Percentiles rank a stretch among this genome's conserved stretches.
Evolutionary conservation across 2,113 vertebrate species (phyloP).

Genomic region (Promerops cafer): DNA sequence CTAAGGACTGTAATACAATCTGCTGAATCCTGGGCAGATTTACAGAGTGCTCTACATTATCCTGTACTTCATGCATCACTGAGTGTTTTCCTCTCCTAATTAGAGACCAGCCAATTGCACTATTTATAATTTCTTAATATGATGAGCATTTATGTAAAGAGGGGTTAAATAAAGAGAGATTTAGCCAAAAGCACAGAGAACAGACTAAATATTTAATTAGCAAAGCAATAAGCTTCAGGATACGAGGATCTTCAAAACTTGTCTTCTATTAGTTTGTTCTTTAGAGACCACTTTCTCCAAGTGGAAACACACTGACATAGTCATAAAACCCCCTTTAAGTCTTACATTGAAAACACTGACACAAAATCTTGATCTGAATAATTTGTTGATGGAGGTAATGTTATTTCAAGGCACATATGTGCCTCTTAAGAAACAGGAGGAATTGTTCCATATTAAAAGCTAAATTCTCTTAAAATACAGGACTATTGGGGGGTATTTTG

Average conservation of each 20-base stretch:
- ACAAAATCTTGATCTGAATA: not conserved
- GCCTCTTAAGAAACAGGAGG: not conserved
- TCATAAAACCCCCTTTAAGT: not conserved
- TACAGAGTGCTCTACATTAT: conserved; percentile 35
- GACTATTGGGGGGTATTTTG: not conserved
- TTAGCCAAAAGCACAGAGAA: conserved; percentile 28
- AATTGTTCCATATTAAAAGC: not conserved
- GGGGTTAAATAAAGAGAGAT: conserved; percentile 24
- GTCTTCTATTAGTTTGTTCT: not conserved
- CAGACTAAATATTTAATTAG: conserved; percentile 11
- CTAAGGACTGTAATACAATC: not conserved
- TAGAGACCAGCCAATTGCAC: conserved; percentile 42
- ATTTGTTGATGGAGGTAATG: not conserved
- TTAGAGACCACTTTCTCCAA: not conserved
- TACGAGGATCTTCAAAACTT: not conserved
- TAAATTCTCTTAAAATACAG: not conserved
- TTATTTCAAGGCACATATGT: not conserved
- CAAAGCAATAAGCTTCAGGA: not conserved
- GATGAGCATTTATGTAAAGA: not conserved
- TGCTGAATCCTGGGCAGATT: conserved; percentile 33
- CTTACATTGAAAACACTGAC: not conserved
- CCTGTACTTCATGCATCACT: conserved; percentile 24
- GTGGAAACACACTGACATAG: not conserved
- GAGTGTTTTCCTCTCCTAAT: conserved; percentile 39
- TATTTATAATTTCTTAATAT: conserved; percentile 56